These are phyloP conservation scores for Akabosia matsudoensis DNA, from an alignment of 1,140 invertebrate species.

Conservation along the genomic window DNA sequence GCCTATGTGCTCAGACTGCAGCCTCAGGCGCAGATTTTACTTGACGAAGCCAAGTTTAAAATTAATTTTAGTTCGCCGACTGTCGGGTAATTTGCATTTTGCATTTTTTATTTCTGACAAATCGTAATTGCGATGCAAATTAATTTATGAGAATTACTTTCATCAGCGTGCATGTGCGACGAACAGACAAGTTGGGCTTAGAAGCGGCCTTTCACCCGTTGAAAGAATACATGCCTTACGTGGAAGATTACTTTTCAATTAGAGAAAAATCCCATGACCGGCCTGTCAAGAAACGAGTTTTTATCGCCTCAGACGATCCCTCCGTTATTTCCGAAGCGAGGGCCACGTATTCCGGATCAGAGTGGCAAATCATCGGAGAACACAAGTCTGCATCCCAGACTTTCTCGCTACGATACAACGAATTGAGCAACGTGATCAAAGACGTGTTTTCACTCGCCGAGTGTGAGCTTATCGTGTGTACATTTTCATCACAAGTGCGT, in stretches of 20 bases:
- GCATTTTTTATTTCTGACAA: not conserved
- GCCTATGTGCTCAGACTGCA: constrained; percentile 86
- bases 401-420: constrained; percentile 80
- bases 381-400: constrained; percentile 79
- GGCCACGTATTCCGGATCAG: constrained; percentile 61
- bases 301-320: constrained; percentile 85
- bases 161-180: constrained; percentile 84
- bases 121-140: not conserved
- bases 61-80: constrained; percentile 82
- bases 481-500: constrained; percentile 88
- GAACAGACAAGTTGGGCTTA: constrained; percentile 97
- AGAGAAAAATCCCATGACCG: constrained; percentile 63
- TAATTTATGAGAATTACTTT: constrained; percentile 34
- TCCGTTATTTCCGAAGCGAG: constrained; percentile 58
- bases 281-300: constrained; percentile 68
- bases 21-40: constrained; percentile 65
- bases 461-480: constrained; percentile 89
- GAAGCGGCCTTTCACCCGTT: constrained; percentile 93
- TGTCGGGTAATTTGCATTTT: constrained; percentile 78
- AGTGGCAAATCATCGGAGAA: constrained; percentile 85
- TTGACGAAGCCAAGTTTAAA: constrained; percentile 70
- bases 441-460: constrained; percentile 85
- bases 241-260: constrained; percentile 80
- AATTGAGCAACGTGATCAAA: constrained; percentile 82
- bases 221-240: constrained; percentile 93